Base-by-base conservation (phyloP, 1,140 invertebrate genomes). In the Anoplolepis gracilipes region DNA sequence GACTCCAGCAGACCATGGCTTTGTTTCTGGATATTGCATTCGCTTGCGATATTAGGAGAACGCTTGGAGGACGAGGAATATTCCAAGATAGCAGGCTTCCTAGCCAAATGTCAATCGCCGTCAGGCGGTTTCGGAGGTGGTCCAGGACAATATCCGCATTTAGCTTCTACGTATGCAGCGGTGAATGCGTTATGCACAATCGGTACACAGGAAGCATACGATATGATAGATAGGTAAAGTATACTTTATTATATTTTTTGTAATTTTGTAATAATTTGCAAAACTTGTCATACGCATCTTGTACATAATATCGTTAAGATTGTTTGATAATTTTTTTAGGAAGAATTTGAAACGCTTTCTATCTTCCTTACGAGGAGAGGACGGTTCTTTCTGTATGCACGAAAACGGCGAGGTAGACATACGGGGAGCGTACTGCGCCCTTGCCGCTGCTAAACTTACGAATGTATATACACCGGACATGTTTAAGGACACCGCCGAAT, bases 151-250 rank as follows among this genome's bases (percentile, higher is more conserved):
- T 95, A 96, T 92, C 95, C 99, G 36, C 99, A 99, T 95, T 95
- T 99, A 70, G 99, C 99, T 1, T 97, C 99, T 42, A 99, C 99
- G 6, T 99, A 99, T 96, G 99, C 99, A 65, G 99, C 99, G 85
- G 97, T 99, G 0, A 99, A 98, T 96, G 97, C 98, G 10, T 95
- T 99, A 4, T 97, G 97, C 92, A 98, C 97, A 28, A 97, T 99
- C 89, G 98, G 98, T 57, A 98, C 97, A 19, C 95, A 97, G 93
- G 97, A 98, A 94, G 98, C 99, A 13, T 98, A 98, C 91, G 95
- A 97, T 91, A 96, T 97, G 22, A 98, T 99, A 85, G 96, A 99
- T 93, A 97, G 98, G 96, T 97, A 95, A 97, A 98, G 96, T 97
- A 95, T 36, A 42, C 67, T 64, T 11, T 4, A 36, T 22, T 28